Conservation (phyloP, 2,888 invertebrate species). For the Meiosimyza platycephala region DNA sequence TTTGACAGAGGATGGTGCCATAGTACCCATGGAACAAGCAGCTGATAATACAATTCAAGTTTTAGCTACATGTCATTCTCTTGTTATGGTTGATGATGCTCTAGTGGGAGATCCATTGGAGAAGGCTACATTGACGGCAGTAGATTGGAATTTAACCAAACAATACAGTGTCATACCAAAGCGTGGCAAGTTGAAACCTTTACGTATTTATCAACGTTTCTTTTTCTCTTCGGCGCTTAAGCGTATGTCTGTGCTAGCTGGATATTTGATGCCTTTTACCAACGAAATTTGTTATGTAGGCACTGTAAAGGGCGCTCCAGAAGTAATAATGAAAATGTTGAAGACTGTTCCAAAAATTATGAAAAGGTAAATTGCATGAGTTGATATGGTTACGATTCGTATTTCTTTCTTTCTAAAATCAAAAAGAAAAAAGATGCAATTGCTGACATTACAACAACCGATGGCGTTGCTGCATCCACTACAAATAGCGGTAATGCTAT, state of each 20-base stretch:
- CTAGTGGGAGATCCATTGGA: slow-evolving; percentile 98
- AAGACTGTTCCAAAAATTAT: slow-evolving; percentile 74
- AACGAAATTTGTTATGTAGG: slow-evolving; percentile 88
- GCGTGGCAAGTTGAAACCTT: slow-evolving; percentile 81
- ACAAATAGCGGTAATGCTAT: slow-evolving; percentile 35
- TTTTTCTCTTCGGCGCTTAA: slow-evolving; percentile 97
- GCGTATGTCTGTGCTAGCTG: slow-evolving; percentile 96
- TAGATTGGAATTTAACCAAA: slow-evolving; percentile 97
- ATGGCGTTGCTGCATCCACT: slow-evolving; percentile 34
- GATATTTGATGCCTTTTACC: slow-evolving; percentile 77
- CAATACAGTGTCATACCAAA: slow-evolving; percentile 95
- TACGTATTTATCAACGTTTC: slow-evolving; percentile 95
- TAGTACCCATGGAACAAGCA: slow-evolving; percentile 76
- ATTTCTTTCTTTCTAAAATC: slow-evolving; percentile 64
- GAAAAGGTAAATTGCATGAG: slow-evolving; percentile 68
- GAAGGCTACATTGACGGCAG: slow-evolving; percentile 94
- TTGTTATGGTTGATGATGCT: slow-evolving; percentile 94
- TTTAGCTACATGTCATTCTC: slow-evolving; percentile 94
- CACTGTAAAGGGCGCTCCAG: slow-evolving; percentile 98
- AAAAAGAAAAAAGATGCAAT: slow-evolving; percentile 46
- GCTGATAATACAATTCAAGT: slow-evolving; percentile 87
- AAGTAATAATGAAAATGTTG: slow-evolving; percentile 92
- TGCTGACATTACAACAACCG: slow-evolving; percentile 37
- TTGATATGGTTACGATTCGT: too few relatives aligned
- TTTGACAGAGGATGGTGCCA: slow-evolving; percentile 71